Evolutionary conservation across 1,140 invertebrate species (phyloP).

Genomic region (Dendroctonus valens): DNA sequence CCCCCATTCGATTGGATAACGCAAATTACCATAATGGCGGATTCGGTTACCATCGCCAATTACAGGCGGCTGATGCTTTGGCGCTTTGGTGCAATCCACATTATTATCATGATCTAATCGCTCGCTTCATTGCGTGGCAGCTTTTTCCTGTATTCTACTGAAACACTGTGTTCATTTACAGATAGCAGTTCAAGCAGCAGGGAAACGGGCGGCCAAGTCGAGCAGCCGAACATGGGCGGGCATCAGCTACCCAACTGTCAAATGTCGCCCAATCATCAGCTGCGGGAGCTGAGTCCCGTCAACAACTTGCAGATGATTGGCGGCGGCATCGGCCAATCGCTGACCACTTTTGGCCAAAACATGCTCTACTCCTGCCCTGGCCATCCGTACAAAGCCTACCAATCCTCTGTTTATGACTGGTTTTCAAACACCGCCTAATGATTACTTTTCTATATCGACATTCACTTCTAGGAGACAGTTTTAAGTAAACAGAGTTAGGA

Average conservation of each 20-base stretch:
- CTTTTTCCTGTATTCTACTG: not conserved
- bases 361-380: conserved; percentile 41
- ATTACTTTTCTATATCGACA: no score
- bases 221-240: conserved; percentile 35
- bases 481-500: no score
- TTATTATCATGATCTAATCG: no score
- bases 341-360: conserved; percentile 41
- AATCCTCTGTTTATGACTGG: conserved; percentile 42
- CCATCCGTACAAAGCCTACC: conserved; percentile 41
- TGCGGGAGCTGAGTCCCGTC: conserved; percentile 39
- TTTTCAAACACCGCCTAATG: conserved; percentile 3
- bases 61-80: no score
- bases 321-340: conserved; percentile 35
- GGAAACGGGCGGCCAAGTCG: conserved; percentile 32
- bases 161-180: conserved; percentile 14
- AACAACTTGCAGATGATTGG: conserved; percentile 32
- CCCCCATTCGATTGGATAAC: not conserved
- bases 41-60: no score
- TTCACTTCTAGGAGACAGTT: no score
- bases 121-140: no score
- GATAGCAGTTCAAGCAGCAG: conserved; percentile 32
- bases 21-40: no score
- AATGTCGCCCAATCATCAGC: conserved; percentile 37
- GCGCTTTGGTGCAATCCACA: no score
- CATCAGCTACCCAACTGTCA: conserved; percentile 37